phyloP scores from a whole-genome alignment of 2,113 vertebrate species.

The Monopterus albus region DNA sequence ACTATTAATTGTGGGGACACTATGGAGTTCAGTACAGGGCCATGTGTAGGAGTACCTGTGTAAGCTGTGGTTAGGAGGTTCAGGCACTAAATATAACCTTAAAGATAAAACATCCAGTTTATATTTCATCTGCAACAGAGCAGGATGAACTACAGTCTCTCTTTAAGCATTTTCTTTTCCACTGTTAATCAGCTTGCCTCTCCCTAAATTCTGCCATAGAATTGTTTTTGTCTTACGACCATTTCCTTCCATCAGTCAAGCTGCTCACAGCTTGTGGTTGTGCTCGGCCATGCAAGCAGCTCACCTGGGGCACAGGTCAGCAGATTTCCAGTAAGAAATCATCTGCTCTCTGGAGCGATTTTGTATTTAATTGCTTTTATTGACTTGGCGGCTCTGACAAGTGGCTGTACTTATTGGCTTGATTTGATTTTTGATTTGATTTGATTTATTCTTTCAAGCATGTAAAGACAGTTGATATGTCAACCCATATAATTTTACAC shows the following conservation, averaged over 20 bases:
- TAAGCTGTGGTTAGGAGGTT: not conserved
- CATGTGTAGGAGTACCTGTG: no score
- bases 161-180: conserved; percentile 8
- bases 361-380: conserved; percentile 80
- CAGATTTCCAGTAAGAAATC: conserved; percentile 75
- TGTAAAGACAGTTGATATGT: no score
- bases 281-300: not conserved
- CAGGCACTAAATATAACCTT: not conserved
- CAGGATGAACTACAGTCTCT: not conserved
- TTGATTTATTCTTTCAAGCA: no score
- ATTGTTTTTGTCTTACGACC: conserved; percentile 30
- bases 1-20: no score
- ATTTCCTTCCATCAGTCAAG: conserved; percentile 48
- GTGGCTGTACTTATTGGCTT: conserved; percentile 30
- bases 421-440: no score
- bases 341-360: conserved; percentile 65
- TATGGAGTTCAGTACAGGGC: no score
- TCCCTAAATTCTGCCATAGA: conserved; percentile 3
- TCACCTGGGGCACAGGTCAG: conserved; percentile 59
- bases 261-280: conserved; percentile 26
- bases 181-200: conserved; percentile 7
- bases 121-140: not conserved
- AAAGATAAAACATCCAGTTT: not conserved
- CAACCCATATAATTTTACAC: no score
- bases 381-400: conserved; percentile 59